phyloP scores from a whole-genome alignment of 2,113 vertebrate species.

The Prietella phreatophila region DNA sequence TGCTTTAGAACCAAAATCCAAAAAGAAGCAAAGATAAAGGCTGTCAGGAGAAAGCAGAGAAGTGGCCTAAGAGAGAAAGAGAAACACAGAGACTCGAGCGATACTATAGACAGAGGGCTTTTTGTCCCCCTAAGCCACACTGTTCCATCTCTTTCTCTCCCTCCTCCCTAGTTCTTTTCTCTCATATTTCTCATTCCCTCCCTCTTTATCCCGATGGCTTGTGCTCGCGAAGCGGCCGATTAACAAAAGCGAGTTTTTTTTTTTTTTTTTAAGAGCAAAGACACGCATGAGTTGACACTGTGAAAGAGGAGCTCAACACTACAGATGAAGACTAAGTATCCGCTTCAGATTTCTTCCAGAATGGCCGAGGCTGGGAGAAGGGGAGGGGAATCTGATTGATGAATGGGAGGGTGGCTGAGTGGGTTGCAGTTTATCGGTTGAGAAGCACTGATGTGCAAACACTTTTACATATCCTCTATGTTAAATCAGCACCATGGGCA shows the following conservation, averaged over 20 bases:
- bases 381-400: background rate
- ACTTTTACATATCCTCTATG: background rate
- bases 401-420: background rate
- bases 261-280: slow-evolving; percentile 20
- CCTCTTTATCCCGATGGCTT: slow-evolving; percentile 34
- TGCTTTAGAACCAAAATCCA: slow-evolving; percentile 13
- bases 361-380: background rate
- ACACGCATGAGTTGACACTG: slow-evolving; percentile 23
- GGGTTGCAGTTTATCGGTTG: background rate
- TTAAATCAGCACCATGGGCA: background rate
- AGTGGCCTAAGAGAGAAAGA: background rate
- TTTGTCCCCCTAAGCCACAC: slow-evolving; percentile 48
- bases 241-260: slow-evolving; percentile 22
- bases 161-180: slow-evolving; percentile 16
- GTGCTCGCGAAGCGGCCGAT: slow-evolving; percentile 15
- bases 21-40: slow-evolving; percentile 3
- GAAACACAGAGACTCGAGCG: slow-evolving; percentile 36
- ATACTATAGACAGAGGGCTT: slow-evolving; percentile 50
- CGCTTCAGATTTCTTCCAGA: background rate
- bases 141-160: slow-evolving; percentile 36
- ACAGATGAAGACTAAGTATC: slow-evolving; percentile 4
- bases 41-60: slow-evolving; percentile 5
- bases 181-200: slow-evolving; percentile 42
- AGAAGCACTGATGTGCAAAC: too few species aligned
- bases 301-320: slow-evolving; percentile 28